Base-by-base conservation (phyloP, 2,113 vertebrate species). In the Caloenas nicobarica region DNA sequence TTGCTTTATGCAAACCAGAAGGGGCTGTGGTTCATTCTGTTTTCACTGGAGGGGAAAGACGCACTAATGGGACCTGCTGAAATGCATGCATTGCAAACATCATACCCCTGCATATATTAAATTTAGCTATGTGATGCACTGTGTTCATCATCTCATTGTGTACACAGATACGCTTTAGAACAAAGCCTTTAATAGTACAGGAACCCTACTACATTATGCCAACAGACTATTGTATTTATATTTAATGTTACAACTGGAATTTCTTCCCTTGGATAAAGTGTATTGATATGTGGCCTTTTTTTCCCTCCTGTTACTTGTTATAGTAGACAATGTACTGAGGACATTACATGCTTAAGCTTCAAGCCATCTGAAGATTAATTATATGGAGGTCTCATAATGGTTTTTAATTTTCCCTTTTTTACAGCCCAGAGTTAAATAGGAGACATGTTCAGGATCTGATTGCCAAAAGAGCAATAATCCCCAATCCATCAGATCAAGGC, bases 1-100 rank as follows among this genome's bases (percentile, higher is more conserved):
- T 99, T 99, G 99, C 99, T 99, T 99, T 99, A 99, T 99, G 99
- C 99, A 99, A 99, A 99, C 99, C 98, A 99, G 98, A 98, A 98
- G 98, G 98, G 98, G 98, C 98, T 98, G 98, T 98, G 98, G 98
- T 98, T 99, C 99, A 99, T 98, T 99, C 98, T 99, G 98, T 99
- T 99, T 99, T 99, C 99, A 99, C 99, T 98, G 99, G 98, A 99
- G 99, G 99, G 98, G 98, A 98, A 98, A 98, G 97, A 98, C 98
- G 60, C 97, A 98, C 99, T 99, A 99, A 99, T 99, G 98, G 99
- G 98, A 98, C 98, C 97, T 98, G 98, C 98, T 98, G 98, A 98
- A 98, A 98, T 97, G 98, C 98, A 98, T 98, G 98, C 98, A 98
- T 98, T 98, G 98, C 98, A 98, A 98, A 98, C 98, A 99, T 98